Base-by-base conservation (phyloP, 1,140 invertebrate genomes). In the Drosophila bocqueti region DNA sequence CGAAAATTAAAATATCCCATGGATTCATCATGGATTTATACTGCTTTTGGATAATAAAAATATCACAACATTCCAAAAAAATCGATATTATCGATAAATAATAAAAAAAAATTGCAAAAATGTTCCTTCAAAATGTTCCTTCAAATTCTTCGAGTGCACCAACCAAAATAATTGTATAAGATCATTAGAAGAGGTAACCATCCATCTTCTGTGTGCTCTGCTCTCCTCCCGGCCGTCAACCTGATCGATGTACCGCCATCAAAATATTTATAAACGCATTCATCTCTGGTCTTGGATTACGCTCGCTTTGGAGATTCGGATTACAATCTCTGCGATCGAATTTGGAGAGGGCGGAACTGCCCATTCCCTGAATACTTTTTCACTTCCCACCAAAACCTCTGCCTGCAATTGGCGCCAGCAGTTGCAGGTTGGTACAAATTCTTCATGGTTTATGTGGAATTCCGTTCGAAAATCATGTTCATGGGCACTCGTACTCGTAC, bases 201-300 rank as follows among this genome's bases (percentile, higher is more conserved):
- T 79, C 76, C 76, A 72, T 60, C 67, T 64, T 74, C 54, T 24
- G 13, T 26, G 49, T 8, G 58, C 43, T 40, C 58, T 46, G 50
- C 45, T 34, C 34, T 57, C 26, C 66, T 57, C 52, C 60, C 26
- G 15, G 24, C 13, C 31, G 9, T 21, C 15, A 76, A 49, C n/a
- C 60, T 79, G 83, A 86, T 86, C 80, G 80, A 87, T 86, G 84
- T 71, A 67, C 63, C 63, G 61, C 67, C 78, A 79, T 84, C 89
- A 77, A 82, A 91, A 91, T 91, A 91, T 91, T 91, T 91, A 91
- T 89, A 91, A 91, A 67, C 69, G 71, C 76, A 91, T 91, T 80
- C 89, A 85, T 91, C 67, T 81, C 47, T 45, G 42, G 49, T 52
- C 59, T 64, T 42, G 52, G 66, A 60, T 71, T 64, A 66, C 65